Conservation (phyloP, 1,140 invertebrate species). For the Delia radicum region DNA sequence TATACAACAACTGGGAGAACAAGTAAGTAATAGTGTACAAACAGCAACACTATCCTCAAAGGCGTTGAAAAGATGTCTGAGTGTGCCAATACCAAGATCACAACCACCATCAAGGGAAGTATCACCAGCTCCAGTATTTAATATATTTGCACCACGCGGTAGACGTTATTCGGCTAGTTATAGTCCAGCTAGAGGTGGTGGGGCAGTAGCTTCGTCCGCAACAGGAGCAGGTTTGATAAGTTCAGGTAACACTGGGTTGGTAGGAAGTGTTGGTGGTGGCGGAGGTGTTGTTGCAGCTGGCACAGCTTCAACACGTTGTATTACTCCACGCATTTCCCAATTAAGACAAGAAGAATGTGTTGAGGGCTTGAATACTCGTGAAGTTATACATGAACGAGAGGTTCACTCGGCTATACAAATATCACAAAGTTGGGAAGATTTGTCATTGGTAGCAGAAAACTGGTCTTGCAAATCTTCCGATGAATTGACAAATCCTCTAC, state of each 20-base stretch:
- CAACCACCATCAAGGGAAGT: conserved; percentile 48
- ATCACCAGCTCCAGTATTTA: conserved; percentile 58
- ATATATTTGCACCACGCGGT: conserved; percentile 65
- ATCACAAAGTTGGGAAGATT: conserved; percentile 86
- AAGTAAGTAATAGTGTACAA: no score
- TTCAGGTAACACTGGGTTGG: not conserved
- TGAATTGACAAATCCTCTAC: conserved; percentile 59
- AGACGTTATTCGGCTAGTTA: conserved; percentile 83
- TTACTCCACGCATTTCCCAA: conserved; percentile 81
- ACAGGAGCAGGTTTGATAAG: no score
- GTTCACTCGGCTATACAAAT: conserved; percentile 85
- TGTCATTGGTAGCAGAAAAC: conserved; percentile 71
- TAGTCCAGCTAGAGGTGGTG: conserved; percentile 62
- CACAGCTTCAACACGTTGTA: conserved; percentile 55
- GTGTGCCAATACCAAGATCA: conserved; percentile 78
- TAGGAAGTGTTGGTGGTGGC: not conserved
- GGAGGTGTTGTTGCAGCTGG: conserved; percentile 16
- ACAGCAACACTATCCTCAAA: conserved; percentile 46
- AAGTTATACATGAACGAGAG: conserved; percentile 87
- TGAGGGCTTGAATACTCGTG: conserved; percentile 74
- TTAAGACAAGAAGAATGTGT: conserved; percentile 84
- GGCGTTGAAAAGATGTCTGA: conserved; percentile 75
- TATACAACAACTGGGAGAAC: not conserved
- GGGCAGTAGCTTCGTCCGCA: not conserved
- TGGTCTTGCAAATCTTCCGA: conserved; percentile 59